These are phyloP conservation scores for Diarsia dahlii DNA, from an alignment of 2,888 invertebrate species.

Conservation along the genomic window DNA sequence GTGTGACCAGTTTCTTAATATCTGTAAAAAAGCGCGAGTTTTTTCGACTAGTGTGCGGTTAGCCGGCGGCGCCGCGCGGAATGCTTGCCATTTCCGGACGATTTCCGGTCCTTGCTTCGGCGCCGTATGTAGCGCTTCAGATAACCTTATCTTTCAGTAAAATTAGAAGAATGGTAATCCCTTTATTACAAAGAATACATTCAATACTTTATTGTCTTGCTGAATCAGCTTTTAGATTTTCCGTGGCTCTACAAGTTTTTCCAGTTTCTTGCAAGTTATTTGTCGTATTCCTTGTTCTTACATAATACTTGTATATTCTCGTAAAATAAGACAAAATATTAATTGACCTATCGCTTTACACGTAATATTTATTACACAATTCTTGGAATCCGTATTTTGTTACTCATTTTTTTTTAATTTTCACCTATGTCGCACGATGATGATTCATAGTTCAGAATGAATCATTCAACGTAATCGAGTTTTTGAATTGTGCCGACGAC, in stretches of 20 bases:
- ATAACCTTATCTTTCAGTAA: slow-evolving; percentile 74
- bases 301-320: slow-evolving; percentile 64
- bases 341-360: slow-evolving; percentile 10
- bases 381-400: slow-evolving; percentile 51
- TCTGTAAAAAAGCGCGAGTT: slow-evolving; percentile 73
- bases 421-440: slow-evolving; percentile 83
- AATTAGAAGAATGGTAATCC: slow-evolving; percentile 52
- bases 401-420: slow-evolving; percentile 70
- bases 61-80: slow-evolving; percentile 83
- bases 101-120: slow-evolving; percentile 85
- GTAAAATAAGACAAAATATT: slow-evolving; percentile 2
- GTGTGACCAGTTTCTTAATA: slow-evolving; percentile 52
- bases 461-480: slow-evolving; percentile 89
- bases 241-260: slow-evolving; percentile 76
- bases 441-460: slow-evolving; percentile 87
- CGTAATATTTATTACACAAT: slow-evolving; percentile 13
- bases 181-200: slow-evolving; percentile 16
- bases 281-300: slow-evolving; percentile 70
- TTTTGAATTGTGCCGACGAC: slow-evolving; percentile 88
- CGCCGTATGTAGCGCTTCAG: slow-evolving; percentile 79
- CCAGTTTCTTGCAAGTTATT: slow-evolving; percentile 66
- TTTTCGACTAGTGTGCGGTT: slow-evolving; percentile 82
- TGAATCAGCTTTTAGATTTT: slow-evolving; percentile 54
- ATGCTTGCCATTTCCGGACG: slow-evolving; percentile 90
- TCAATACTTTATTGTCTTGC: slow-evolving; percentile 35